Evolutionary conservation across 2,888 invertebrate species (phyloP), one percentile per base, ranked within the genome.

Genomic region (Terebella lapidaria): DNA sequence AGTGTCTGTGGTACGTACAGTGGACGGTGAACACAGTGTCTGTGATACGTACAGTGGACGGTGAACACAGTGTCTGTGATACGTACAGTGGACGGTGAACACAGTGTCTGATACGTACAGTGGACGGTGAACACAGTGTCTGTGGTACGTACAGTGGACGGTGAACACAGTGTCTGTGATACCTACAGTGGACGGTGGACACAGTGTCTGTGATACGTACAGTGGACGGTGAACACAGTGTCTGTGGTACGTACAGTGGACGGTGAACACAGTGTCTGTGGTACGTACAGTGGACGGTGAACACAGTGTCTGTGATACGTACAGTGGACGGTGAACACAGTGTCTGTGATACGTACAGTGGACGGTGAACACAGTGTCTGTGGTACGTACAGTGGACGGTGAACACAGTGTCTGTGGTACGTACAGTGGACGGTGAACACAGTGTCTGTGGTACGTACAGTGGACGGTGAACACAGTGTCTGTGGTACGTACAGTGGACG

Each of bases 401-500:
- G 10, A 35, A 35, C 10, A n/a, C n/a, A n/a, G n/a, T 35, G 10
- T 15, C n/a, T 15, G 10, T 15, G n/a, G 2, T 5, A 26, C 55
- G 25, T 66, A 80, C 78, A 20, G 77, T 72, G 5, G 74, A 63
- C 20, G 76, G 68, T n/a, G n/a, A n/a, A n/a, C n/a, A n/a, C n/a
- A n/a, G 10, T 35, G 42, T 35, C n/a, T 15, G 10, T 35, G 42
- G n/a, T 10, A 10, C 42, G n/a, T n/a, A n/a, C n/a, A n/a, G n/a
- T 35, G 42, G 10, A 15, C 42, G 10, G 42, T 15, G 10, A 35
- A 35, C 10, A n/a, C n/a, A n/a, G n/a, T 35, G 10, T 15, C n/a
- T 15, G 10, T 15, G n/a, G 2, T 5, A 26, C 55, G 25, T 66
- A 80, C 78, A 20, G 77, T 72, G 5, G 74, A 63, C 20, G 76